phyloP scores from a whole-genome alignment of 1,140 invertebrate genomes.

The Papilio polytes region DNA sequence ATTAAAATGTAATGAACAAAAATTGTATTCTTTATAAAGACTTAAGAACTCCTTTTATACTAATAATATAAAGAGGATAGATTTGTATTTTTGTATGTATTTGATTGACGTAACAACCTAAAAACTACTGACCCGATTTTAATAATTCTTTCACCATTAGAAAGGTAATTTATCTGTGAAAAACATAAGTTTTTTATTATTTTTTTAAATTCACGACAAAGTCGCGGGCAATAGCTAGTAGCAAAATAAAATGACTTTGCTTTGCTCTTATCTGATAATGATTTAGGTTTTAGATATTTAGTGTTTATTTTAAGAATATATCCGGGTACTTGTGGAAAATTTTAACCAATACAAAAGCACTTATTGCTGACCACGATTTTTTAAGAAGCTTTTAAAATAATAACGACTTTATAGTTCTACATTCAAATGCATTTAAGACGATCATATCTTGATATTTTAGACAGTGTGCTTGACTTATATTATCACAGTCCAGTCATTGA shows the following conservation, averaged over 20 bases:
- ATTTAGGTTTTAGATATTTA: neutral
- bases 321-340: conserved; percentile 2
- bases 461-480: neutral
- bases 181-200: too few relatives aligned
- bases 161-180: too few relatives aligned
- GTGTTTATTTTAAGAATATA: neutral
- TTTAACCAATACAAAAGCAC: neutral
- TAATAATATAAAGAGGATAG: too few relatives aligned
- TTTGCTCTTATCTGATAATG: neutral
- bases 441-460: neutral
- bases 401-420: neutral
- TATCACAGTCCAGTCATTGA: too few relatives aligned
- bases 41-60: neutral
- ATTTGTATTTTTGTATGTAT: too few relatives aligned
- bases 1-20: neutral
- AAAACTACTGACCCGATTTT: too few relatives aligned
- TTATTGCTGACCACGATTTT: neutral
- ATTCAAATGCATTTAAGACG: neutral
- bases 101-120: too few relatives aligned
- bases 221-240: neutral
- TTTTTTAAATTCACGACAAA: too few relatives aligned
- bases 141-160: too few relatives aligned
- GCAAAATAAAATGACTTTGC: neutral
- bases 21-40: neutral
- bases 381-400: neutral